These are phyloP conservation scores for Diachasma alloeum DNA, from an alignment of 1,140 invertebrate species.

Conservation along the genomic window DNA sequence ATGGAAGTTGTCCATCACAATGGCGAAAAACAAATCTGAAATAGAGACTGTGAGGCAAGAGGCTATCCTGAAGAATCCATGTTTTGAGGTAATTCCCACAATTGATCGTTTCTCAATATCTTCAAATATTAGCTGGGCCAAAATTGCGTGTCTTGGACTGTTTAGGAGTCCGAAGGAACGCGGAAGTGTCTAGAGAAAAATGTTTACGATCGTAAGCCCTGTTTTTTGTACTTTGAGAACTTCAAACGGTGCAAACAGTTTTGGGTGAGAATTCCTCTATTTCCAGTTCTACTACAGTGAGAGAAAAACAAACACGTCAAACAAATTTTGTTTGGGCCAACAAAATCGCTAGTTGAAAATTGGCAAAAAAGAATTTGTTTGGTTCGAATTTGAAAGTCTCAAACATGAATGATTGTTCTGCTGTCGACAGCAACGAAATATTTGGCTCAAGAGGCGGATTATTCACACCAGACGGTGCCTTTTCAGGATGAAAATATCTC, in stretches of 20 bases:
- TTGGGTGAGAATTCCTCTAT: conserved; percentile 39
- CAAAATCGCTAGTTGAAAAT: no score
- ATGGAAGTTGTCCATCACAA: neutral
- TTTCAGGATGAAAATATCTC: no score
- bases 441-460: no score
- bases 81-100: conserved; percentile 32
- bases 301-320: no score
- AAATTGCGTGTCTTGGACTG: neutral
- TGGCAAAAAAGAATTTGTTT: no score
- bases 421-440: no score
- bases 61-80: conserved; percentile 33
- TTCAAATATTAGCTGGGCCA: neutral
- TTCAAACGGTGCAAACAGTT: conserved; percentile 41
- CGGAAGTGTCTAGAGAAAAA: conserved; percentile 35
- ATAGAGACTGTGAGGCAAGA: neutral
- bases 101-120: neutral
- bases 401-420: no score
- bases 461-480: no score
- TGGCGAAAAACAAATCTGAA: neutral
- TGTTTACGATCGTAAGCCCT: conserved; percentile 15
- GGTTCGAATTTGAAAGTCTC: no score
- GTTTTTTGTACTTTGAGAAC: conserved; percentile 35
- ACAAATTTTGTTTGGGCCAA: no score
- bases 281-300: no score
- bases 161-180: conserved; percentile 36